Conservation (phyloP, 2,113 vertebrate genomes). For the Laticauda colubrina region DNA sequence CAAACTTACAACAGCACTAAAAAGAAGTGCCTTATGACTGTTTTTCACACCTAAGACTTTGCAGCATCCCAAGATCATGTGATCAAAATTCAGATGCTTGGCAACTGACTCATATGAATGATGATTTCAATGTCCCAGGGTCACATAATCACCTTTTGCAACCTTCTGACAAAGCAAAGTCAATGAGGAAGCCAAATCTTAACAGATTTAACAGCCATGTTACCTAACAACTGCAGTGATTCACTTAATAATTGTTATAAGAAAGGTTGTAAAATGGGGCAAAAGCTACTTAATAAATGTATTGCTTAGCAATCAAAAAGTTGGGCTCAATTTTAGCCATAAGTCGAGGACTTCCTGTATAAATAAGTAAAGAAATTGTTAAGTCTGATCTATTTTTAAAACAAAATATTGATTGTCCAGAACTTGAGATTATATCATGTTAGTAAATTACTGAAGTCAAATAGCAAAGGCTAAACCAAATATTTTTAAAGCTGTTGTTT, state of each 20-base stretch:
- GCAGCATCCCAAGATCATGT: too few relatives aligned
- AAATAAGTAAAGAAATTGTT: background rate
- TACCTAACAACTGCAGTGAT: background rate
- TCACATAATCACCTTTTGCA: background rate
- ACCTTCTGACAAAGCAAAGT: background rate
- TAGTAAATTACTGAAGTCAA: background rate
- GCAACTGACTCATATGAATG: background rate
- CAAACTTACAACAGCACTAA: too few relatives aligned
- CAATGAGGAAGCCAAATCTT: background rate
- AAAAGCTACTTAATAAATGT: background rate
- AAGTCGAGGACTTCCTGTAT: background rate
- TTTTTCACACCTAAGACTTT: too few relatives aligned
- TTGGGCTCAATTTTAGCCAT: background rate
- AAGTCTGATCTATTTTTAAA: background rate
- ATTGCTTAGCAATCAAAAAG: background rate
- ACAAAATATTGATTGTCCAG: background rate
- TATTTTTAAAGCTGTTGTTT: background rate
- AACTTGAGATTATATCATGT: background rate
- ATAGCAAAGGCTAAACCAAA: background rate
- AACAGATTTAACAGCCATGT: background rate
- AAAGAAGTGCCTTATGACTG: too few relatives aligned
- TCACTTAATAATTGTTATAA: background rate
- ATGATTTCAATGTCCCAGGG: background rate
- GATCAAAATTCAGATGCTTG: too few relatives aligned
- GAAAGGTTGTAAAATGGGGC: background rate